A percentile compares a stretch with the other conserved stretches of the same genome.
Evolutionary conservation across 2,113 vertebrate species (phyloP).

Genomic region (Hylia prasina): DNA sequence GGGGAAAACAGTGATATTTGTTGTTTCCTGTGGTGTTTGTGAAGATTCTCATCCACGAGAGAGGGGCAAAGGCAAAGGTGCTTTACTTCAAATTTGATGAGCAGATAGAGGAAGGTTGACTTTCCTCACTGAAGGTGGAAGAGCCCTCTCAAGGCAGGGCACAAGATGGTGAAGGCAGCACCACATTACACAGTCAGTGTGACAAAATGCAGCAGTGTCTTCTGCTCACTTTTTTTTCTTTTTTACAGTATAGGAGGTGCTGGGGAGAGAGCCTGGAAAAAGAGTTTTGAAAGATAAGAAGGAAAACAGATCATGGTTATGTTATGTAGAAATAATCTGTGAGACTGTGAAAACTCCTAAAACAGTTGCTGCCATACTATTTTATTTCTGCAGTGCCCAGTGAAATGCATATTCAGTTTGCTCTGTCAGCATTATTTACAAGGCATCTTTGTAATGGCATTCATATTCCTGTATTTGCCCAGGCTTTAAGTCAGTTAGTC

Average conservation of each 20-base stretch:
- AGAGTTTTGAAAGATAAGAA: background rate
- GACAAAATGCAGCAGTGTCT: too few relatives aligned
- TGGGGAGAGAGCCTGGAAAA: background rate
- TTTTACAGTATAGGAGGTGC: background rate
- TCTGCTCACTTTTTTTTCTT: too few relatives aligned
- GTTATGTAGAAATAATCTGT: background rate
- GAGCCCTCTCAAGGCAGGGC: too few relatives aligned
- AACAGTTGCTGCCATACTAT: background rate
- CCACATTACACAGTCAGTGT: too few relatives aligned
- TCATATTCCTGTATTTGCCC: background rate
- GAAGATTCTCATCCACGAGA: too few relatives aligned
- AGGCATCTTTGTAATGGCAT: background rate
- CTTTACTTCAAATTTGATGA: too few relatives aligned
- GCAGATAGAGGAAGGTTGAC: too few relatives aligned
- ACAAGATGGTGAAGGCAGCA: too few relatives aligned
- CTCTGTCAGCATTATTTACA: background rate
- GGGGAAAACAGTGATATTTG: too few relatives aligned
- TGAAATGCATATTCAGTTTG: background rate
- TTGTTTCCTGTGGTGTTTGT: too few relatives aligned
- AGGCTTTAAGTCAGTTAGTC: background rate
- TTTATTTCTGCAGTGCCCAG: background rate
- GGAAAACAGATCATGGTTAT: background rate
- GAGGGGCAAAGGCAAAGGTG: too few relatives aligned
- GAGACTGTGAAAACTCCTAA: background rate
- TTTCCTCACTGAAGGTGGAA: too few relatives aligned